Evolutionary conservation across 2,888 invertebrate species (phyloP), one percentile per base, ranked within the genome.

Genomic region (Malthinus flaveolus): DNA sequence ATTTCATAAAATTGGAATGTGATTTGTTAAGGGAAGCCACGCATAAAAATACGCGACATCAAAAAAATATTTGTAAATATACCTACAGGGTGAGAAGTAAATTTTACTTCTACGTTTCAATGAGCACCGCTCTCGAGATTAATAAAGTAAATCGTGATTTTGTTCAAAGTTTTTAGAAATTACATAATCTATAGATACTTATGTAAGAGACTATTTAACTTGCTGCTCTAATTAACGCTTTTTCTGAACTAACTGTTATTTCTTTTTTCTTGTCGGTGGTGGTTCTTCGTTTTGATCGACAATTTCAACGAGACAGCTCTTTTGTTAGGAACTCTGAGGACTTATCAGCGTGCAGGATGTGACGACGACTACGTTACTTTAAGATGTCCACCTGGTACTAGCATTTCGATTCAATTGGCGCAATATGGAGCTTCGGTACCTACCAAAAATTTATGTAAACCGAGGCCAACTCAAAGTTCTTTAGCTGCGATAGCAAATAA

Each of bases 331-430:
- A 95, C 95, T 32, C 84, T 97, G 69, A 85, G 93, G 73, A 95
- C 94, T 44, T 94, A 94, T 79, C 93, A 95, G 75, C 87, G 90
- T 65, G 93, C 93, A 47, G 93, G 93, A 49, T 97, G 97, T 80
- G 95, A 96, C 80, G 92, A 93, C 63, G 92, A 96, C 73, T 85
- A 87, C 76, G 88, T 97, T 76, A 87, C 88, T 47, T 84, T 97
- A 62, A 88, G 89, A 73, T 97, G 97, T 79, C 96, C 97, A 31
- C 83, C 89, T 45, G 93, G 93, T 50, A 97, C 97, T 34, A 91
- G 93, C 71, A 95, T 97, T 75, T 89, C 90, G 70, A 91, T 96
- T 68, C 91, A 93, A 75, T 83, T 93, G 69, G 95, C 95, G n/a
- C 92, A 92, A 75, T 95, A 94, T 73, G 95, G 94, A 9, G 87